Conservation (phyloP, 23 tunicate species). For the Clavelina lepadiformis region DNA sequence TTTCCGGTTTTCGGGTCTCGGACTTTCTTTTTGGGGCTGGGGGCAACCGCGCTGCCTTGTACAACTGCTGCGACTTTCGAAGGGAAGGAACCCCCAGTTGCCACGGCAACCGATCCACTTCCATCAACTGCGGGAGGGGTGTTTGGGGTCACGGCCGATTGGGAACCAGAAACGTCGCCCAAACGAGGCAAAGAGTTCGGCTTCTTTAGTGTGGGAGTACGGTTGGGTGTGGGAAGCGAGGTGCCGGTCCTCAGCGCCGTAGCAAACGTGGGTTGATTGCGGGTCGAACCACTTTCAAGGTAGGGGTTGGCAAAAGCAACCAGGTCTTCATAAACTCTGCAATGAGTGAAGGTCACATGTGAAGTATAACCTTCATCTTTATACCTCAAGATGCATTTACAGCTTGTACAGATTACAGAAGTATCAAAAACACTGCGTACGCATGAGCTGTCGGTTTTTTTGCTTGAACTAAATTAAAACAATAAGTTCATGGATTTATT, state of each 20-base stretch:
- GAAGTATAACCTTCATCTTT: too few species aligned
- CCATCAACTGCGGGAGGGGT: constrained; percentile 20
- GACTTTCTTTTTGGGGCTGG: constrained; percentile 61
- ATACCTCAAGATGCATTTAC: too few species aligned
- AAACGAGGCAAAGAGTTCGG: constrained; percentile 10
- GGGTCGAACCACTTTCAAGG: constrained; percentile 13
- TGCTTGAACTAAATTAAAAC: too few species aligned
- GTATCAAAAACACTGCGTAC: too few species aligned
- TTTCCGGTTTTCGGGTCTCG: constrained; percentile 90
- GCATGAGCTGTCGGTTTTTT: too few species aligned
- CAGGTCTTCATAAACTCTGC: constrained; percentile 65
- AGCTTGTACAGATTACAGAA: too few species aligned
- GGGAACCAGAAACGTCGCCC: constrained; percentile 27
- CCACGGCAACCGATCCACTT: constrained; percentile 23
- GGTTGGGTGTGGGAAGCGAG: constrained; percentile 1
- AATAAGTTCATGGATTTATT: too few species aligned
- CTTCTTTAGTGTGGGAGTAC: constrained; percentile 41
- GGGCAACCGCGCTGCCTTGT: constrained; percentile 5
- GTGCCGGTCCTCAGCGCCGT: constrained; percentile 46
- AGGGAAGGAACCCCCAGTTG: constrained; percentile 30
- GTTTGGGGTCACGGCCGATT: constrained; percentile 46
- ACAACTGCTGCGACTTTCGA: background rate
- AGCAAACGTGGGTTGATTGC: constrained; percentile 54
- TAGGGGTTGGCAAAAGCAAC: constrained; percentile 68
- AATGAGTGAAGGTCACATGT: background rate